Percentiles rank a stretch among this genome's conserved stretches.
Evolutionary conservation across 23 tunicate genomes (phyloP).

Genomic region (Styela clava): DNA sequence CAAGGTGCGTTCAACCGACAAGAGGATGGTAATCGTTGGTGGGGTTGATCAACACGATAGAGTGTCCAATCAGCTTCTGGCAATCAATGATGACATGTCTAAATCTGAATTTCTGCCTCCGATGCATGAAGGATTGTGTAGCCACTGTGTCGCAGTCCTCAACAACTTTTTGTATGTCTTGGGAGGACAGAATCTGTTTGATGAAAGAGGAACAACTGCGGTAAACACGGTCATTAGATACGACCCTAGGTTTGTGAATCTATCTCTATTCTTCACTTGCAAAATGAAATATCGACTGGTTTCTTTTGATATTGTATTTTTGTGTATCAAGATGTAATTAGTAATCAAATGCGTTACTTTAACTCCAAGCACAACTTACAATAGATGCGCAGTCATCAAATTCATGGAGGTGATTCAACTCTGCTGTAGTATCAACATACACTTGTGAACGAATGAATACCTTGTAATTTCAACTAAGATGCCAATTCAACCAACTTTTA

Average conservation of each 20-base stretch:
- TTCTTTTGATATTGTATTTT: neutral
- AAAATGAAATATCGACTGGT: neutral
- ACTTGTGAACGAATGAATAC: too few relatives aligned
- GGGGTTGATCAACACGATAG: conserved; percentile 99
- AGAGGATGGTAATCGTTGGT: conserved; percentile 95
- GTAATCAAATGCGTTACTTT: too few relatives aligned
- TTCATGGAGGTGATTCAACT: too few relatives aligned
- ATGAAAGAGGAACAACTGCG: conserved; percentile 99
- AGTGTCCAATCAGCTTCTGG: conserved; percentile 96
- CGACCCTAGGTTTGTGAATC: conserved; percentile 86
- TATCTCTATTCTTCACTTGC: too few relatives aligned
- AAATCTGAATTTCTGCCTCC: conserved; percentile 99
- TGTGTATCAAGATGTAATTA: neutral
- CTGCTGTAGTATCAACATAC: too few relatives aligned
- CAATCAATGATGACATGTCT: conserved; percentile 93
- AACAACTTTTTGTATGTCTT: conserved; percentile 98
- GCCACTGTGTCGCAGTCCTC: conserved; percentile 95
- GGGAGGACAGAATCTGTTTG: conserved; percentile 98
- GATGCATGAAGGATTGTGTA: conserved; percentile 98
- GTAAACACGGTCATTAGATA: conserved; percentile 93
- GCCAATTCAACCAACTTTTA: too few relatives aligned
- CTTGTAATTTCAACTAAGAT: too few relatives aligned
- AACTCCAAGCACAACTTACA: too few relatives aligned
- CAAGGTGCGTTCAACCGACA: conserved; percentile 97
- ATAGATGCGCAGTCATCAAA: too few relatives aligned